A percentile compares a stretch with the other conserved stretches of the same genome.
Conservation (phyloP, 2,797 vertebrate species). For the Tamandua tetradactyla region DNA sequence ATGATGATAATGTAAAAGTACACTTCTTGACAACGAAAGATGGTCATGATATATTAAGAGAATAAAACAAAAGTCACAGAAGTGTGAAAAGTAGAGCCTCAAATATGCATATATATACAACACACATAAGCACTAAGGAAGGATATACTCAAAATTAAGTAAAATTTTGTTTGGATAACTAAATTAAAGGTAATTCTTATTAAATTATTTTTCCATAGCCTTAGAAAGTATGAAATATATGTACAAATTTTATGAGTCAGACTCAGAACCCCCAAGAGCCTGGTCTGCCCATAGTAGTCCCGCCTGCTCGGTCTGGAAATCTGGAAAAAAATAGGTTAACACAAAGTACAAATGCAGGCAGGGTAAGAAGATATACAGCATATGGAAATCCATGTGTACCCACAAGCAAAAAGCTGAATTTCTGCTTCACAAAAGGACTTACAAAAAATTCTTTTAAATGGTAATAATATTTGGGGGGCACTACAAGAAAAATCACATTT, state of each 20-base stretch:
- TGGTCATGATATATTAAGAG: not conserved
- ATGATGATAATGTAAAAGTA: not conserved
- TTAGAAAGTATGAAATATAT: not conserved
- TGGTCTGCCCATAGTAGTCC: not conserved
- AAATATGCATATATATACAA: not conserved
- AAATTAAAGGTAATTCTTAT: not conserved
- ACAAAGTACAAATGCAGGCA: not conserved
- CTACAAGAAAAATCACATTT: not conserved
- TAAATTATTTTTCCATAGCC: not conserved
- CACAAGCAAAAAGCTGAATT: constrained; percentile 10
- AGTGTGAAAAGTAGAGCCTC: not conserved
- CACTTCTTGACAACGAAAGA: not conserved
- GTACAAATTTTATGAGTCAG: not conserved
- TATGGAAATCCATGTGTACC: not conserved
- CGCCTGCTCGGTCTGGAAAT: not conserved
- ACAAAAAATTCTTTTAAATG: constrained; percentile 41
- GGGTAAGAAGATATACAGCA: not conserved
- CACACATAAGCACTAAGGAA: not conserved
- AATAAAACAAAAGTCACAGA: constrained; percentile 31
- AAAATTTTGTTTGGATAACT: not conserved
- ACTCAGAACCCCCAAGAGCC: not conserved
- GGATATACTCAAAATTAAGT: not conserved
- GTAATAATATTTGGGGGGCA: not conserved
- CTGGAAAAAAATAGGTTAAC: not conserved
- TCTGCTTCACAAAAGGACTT: constrained; percentile 27